Evolutionary conservation across 2,113 vertebrate species (phyloP).

Genomic region (Halcyon senegalensis): DNA sequence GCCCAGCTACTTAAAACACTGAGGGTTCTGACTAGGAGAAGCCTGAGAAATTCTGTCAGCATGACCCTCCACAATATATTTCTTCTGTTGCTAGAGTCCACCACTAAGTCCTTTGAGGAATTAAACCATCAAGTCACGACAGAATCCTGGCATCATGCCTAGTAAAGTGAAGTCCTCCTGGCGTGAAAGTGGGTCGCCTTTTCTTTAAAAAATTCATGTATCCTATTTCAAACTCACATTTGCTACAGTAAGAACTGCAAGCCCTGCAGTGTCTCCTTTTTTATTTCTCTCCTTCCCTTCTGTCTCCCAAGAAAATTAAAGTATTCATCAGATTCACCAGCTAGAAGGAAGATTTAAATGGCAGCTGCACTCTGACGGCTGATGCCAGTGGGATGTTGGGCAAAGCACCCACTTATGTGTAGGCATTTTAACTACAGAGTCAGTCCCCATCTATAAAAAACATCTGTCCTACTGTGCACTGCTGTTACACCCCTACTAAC

Average conservation of each 20-base stretch:
- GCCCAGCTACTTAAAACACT: background rate
- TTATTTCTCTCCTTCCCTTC: background rate
- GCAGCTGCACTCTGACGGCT: background rate
- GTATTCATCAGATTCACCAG: background rate
- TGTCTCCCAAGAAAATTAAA: background rate
- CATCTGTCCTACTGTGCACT: too few relatives aligned
- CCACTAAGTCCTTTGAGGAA: background rate
- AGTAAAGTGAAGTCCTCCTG: background rate
- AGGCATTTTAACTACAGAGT: background rate
- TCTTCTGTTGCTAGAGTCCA: background rate
- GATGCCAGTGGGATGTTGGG: background rate
- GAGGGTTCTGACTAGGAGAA: background rate
- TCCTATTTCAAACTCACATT: background rate
- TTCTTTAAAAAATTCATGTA: background rate
- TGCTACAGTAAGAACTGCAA: background rate
- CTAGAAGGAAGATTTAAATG: background rate
- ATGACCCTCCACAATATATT: background rate
- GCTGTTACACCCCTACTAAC: background rate
- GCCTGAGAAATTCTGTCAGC: background rate
- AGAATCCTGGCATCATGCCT: background rate
- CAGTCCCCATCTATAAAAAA: background rate
- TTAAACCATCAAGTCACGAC: background rate
- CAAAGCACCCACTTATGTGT: accelerated
- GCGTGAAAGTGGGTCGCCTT: background rate
- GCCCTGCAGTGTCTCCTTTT: background rate